A percentile compares a stretch with the other conserved stretches of the same genome.
Conservation (phyloP, 2,797 vertebrate genomes). For the Danionella dracula region DNA sequence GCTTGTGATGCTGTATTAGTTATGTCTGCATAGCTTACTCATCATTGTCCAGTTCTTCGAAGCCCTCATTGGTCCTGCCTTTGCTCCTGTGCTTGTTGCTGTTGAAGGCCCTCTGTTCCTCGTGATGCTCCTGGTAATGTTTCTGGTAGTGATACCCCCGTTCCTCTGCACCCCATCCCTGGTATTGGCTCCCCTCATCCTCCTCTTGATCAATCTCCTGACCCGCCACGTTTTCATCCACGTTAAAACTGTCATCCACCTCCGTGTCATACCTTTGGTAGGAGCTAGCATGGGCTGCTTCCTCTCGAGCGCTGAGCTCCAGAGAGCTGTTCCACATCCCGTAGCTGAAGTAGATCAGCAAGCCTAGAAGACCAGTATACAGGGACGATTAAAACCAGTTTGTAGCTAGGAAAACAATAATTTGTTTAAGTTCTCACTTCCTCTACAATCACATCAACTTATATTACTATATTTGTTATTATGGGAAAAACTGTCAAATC, state of each 20-base stretch:
- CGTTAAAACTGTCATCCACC: constrained; percentile 82
- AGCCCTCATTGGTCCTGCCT: constrained; percentile 51
- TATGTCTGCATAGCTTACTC: constrained; percentile 57
- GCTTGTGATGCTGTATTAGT: too few relatives aligned
- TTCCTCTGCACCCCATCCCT: constrained; percentile 80
- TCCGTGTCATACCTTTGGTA: constrained; percentile 91
- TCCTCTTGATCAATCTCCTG: constrained; percentile 66
- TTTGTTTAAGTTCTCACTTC: too few relatives aligned
- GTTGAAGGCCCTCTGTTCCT: constrained; percentile 4
- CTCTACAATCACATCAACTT: too few relatives aligned
- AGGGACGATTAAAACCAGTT: background rate
- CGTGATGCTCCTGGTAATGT: constrained; percentile 36
- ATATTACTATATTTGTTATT: too few relatives aligned
- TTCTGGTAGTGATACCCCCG: constrained; percentile 70
- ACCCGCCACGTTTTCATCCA: constrained; percentile 64
- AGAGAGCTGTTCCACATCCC: constrained; percentile 95
- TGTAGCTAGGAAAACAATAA: background rate
- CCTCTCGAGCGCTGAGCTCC: constrained; percentile 82
- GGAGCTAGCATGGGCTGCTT: constrained; percentile 86
- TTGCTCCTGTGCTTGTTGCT: constrained; percentile 18
- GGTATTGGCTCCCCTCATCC: constrained; percentile 62
- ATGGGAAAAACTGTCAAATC: too few relatives aligned
- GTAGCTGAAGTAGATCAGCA: constrained; percentile 90
- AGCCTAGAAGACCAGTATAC: constrained; percentile 63
- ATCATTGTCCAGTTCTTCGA: constrained; percentile 71